phyloP scores from a whole-genome alignment of 2,888 invertebrate genomes.

The Andrena trimmerana region DNA sequence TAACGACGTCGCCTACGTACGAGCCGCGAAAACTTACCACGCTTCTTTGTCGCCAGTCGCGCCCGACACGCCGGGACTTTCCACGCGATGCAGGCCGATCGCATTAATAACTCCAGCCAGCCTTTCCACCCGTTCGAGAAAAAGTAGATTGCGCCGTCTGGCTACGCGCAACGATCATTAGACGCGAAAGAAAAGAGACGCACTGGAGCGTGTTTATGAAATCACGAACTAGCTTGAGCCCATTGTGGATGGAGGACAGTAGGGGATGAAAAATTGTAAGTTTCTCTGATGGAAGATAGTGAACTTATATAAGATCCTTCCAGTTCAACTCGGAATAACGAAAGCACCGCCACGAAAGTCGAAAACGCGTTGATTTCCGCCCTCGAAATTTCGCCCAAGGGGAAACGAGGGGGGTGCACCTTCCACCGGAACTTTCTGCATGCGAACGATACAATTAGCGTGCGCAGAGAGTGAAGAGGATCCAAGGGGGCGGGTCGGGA shows the following conservation, averaged over 20 bases:
- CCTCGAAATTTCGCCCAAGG: too few species aligned
- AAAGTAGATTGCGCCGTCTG: neutral
- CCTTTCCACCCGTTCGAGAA: neutral
- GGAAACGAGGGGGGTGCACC: too few species aligned
- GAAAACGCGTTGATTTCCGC: too few species aligned
- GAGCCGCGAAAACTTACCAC: slow-evolving; percentile 65
- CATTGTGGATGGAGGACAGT: too few species aligned
- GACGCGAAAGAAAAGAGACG: neutral
- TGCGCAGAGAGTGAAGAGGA: neutral
- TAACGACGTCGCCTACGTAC: slow-evolving; percentile 62
- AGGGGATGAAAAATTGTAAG: too few species aligned
- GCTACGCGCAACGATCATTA: neutral
- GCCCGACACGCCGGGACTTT: slow-evolving; percentile 17
- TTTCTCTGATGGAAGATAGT: too few species aligned
- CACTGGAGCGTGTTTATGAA: neutral
- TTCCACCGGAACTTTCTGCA: too few species aligned
- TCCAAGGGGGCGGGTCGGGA: neutral
- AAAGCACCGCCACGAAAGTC: too few species aligned
- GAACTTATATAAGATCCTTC: too few species aligned
- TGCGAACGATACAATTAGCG: slow-evolving; percentile 11
- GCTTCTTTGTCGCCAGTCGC: slow-evolving; percentile 35
- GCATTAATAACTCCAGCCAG: slow-evolving; percentile 23
- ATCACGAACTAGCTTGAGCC: neutral
- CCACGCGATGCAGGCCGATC: slow-evolving; percentile 6
- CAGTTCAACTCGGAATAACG: too few species aligned